Evolutionary conservation across 2,888 invertebrate genomes (phyloP).

Genomic region (Strigamia transsilvanica): DNA sequence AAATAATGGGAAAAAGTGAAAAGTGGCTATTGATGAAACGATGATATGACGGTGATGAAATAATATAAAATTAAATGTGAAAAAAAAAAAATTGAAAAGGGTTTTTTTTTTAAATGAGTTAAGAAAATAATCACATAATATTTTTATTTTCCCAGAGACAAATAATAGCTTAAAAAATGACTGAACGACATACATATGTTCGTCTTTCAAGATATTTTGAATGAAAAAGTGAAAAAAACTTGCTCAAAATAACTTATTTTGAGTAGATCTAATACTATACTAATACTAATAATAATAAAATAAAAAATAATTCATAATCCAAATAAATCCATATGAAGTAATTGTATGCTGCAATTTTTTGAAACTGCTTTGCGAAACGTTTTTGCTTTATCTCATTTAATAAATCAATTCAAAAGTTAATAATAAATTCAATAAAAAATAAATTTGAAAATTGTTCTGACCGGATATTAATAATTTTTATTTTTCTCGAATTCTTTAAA

Average conservation of each 20-base stretch:
- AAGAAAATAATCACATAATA: conserved; percentile 39
- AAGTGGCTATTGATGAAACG: conserved; percentile 38
- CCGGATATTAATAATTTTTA: neutral
- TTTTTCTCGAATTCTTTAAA: too few species aligned
- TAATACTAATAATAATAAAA: neutral
- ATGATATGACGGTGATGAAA: conserved; percentile 28
- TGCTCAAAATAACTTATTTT: conserved; percentile 53
- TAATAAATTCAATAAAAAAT: neutral
- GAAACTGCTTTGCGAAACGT: conserved; percentile 26
- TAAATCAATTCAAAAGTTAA: neutral
- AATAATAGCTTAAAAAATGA: conserved; percentile 30
- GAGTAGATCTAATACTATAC: conserved; percentile 50
- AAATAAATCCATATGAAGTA: neutral
- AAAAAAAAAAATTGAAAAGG: conserved; percentile 10
- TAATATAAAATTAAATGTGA: conserved; percentile 18
- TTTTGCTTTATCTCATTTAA: neutral
- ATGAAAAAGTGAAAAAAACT: conserved; percentile 50
- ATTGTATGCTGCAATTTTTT: conserved; percentile 39
- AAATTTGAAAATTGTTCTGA: neutral
- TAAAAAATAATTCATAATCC: conserved; percentile 25
- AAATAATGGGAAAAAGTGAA: conserved; percentile 40
- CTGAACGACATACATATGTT: conserved; percentile 50
- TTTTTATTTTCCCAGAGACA: conserved; percentile 38
- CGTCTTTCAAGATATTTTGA: conserved; percentile 54
- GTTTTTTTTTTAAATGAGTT: neutral